Evolutionary conservation across 2,888 invertebrate species (phyloP).

Genomic region (Cerastoderma edule): DNA sequence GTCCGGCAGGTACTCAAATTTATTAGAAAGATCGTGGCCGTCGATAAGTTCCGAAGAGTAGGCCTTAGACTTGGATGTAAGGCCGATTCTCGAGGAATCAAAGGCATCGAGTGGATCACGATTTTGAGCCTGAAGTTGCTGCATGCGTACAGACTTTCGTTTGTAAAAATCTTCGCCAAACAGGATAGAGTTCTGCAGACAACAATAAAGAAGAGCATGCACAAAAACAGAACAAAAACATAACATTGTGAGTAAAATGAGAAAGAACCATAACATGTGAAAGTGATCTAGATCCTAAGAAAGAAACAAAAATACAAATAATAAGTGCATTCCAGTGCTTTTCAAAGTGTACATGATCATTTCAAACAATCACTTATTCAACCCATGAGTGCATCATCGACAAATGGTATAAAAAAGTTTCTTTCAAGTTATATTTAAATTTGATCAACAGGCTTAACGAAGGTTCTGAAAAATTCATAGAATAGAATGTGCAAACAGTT

Average conservation of each 20-base stretch:
- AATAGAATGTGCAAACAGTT: no score
- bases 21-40: constrained; percentile 87
- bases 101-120: constrained; percentile 59
- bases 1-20: constrained; percentile 84
- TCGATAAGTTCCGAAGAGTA: constrained; percentile 63
- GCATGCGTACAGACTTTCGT: constrained; percentile 73
- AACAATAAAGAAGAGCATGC: constrained; percentile 53
- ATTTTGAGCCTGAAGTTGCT: constrained; percentile 63
- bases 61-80: constrained; percentile 64
- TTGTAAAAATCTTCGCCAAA: constrained; percentile 75
- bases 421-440: no score
- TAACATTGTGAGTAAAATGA: background rate
- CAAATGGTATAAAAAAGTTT: no score
- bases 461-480: no score
- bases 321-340: no score
- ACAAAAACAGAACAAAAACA: constrained; percentile 30
- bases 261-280: background rate
- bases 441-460: no score
- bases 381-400: no score
- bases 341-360: no score
- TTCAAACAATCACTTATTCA: no score
- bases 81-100: constrained; percentile 50
- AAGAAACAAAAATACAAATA: background rate
- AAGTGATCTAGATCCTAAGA: background rate
- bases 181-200: constrained; percentile 59